Conservation (phyloP, 2,888 invertebrate species). For the Nemoura dubitans region DNA sequence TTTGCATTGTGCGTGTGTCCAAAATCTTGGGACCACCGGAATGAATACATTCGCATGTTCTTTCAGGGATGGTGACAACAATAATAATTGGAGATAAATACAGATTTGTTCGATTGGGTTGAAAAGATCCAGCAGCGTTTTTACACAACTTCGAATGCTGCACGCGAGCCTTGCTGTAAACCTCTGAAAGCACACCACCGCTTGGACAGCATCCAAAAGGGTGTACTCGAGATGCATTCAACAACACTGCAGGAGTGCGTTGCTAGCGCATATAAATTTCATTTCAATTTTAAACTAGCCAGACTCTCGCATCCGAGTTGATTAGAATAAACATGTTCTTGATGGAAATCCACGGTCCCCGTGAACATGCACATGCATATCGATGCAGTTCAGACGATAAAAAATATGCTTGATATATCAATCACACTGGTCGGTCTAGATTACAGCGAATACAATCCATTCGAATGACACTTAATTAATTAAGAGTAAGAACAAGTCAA, state of each 20-base stretch:
- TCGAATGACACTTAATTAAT: background rate
- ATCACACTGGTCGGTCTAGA: background rate
- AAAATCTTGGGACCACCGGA: too few relatives aligned
- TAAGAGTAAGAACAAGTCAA: background rate
- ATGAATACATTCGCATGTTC: too few relatives aligned
- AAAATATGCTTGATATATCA: background rate
- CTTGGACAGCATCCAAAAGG: background rate
- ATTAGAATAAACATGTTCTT: background rate
- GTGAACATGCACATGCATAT: too few relatives aligned
- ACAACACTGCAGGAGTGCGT: background rate
- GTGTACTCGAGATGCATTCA: background rate
- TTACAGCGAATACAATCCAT: background rate
- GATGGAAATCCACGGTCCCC: background rate
- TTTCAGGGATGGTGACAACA: too few relatives aligned
- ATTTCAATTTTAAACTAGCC: background rate
- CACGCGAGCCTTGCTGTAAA: too few relatives aligned
- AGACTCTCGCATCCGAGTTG: background rate
- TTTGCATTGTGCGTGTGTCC: too few relatives aligned
- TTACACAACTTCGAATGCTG: too few relatives aligned
- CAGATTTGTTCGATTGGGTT: too few relatives aligned
- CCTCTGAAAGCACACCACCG: background rate
- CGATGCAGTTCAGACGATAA: too few relatives aligned
- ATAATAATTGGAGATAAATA: too few relatives aligned
- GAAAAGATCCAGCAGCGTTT: too few relatives aligned
- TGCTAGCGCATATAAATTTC: background rate